phyloP scores from a whole-genome alignment of 2,888 invertebrate genomes.

The Hesperia comma region DNA sequence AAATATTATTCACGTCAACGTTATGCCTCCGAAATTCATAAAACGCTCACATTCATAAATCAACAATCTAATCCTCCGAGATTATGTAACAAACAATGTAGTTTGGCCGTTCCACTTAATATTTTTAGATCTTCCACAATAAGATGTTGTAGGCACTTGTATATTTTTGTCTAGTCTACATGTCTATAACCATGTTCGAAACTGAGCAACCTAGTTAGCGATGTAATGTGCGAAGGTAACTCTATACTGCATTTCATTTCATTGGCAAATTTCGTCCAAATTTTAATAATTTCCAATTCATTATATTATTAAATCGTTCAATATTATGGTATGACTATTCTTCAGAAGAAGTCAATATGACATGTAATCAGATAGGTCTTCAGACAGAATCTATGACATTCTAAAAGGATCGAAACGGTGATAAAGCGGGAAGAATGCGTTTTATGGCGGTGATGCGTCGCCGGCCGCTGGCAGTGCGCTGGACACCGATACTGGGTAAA shows the following conservation, averaged over 20 bases:
- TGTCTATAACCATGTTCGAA: not conserved
- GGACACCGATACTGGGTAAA: conserved; percentile 65
- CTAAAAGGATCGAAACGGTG: not conserved
- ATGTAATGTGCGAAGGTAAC: not conserved
- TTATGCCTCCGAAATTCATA: conserved; percentile 27
- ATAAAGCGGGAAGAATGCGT: conserved; percentile 72
- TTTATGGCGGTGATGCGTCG: conserved; percentile 66
- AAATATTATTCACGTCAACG: conserved; percentile 28
- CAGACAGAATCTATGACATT: not conserved
- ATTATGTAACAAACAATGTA: conserved; percentile 28
- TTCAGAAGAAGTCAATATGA: not conserved
- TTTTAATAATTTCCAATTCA: too few species aligned
- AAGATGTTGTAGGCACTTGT: conserved; percentile 4
- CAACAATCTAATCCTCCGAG: conserved; percentile 31
- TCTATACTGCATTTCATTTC: not conserved
- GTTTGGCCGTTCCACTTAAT: conserved; percentile 31
- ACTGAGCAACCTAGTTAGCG: not conserved
- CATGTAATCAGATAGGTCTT: not conserved
- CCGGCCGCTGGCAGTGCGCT: conserved; percentile 54
- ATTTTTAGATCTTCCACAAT: conserved; percentile 29
- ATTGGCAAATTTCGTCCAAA: too few species aligned
- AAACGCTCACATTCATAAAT: conserved; percentile 29
- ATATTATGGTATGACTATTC: too few species aligned
- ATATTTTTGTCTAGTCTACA: not conserved
- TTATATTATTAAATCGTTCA: too few species aligned